phyloP scores from a whole-genome alignment of 2,113 vertebrate genomes.

The Beaufortia kweichowensis region DNA sequence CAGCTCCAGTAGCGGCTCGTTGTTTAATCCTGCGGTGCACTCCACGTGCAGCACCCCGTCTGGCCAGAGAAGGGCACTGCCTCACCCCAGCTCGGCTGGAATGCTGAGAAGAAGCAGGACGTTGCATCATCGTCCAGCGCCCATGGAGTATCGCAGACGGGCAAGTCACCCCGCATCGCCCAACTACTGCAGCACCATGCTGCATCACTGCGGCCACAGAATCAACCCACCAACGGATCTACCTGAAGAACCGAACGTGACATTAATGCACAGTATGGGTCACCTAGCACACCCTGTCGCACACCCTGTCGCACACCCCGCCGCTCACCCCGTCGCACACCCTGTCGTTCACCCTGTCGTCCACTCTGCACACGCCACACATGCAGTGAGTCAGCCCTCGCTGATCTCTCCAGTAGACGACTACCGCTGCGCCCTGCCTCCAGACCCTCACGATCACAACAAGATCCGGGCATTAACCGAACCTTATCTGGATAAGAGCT shows the following conservation, averaged over 20 bases:
- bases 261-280: background rate
- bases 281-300: background rate
- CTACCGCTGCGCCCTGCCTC: constrained; percentile 51
- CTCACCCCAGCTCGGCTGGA: constrained; percentile 64
- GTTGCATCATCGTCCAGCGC: constrained; percentile 69
- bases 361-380: constrained; percentile 10
- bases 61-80: constrained; percentile 66
- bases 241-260: constrained; percentile 14
- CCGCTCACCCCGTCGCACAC: background rate
- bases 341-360: too few species aligned
- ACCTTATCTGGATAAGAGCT: constrained; percentile 34
- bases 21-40: constrained; percentile 66
- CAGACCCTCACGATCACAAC: constrained; percentile 56
- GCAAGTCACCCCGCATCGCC: constrained; percentile 76
- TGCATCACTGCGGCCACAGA: constrained; percentile 64
- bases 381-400: constrained; percentile 54
- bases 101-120: constrained; percentile 74
- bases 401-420: constrained; percentile 60
- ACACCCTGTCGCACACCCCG: background rate
- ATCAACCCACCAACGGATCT: constrained; percentile 33
- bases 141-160: constrained; percentile 69
- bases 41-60: constrained; percentile 75
- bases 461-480: constrained; percentile 27
- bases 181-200: constrained; percentile 69
- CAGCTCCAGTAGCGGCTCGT: constrained; percentile 73